Conservation (phyloP, 2,113 vertebrate genomes). For the Ceyx melanurus region DNA sequence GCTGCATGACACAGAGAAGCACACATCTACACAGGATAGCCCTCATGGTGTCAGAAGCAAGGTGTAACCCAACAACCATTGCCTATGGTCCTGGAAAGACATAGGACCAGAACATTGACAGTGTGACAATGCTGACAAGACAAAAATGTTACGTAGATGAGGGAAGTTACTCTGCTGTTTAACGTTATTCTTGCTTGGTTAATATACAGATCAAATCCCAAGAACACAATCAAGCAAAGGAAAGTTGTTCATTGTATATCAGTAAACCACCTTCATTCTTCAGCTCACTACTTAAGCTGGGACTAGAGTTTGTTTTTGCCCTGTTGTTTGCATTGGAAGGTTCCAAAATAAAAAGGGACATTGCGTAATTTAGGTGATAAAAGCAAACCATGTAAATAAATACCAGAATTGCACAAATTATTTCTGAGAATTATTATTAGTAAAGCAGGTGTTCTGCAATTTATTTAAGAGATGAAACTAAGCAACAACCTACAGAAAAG, state of each 20-base stretch:
- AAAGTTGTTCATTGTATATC: neutral
- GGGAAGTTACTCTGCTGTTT: neutral
- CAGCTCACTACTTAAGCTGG: neutral
- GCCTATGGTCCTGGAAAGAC: neutral
- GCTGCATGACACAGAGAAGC: neutral
- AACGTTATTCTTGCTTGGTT: neutral
- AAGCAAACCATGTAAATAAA: neutral
- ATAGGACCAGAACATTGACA: neutral
- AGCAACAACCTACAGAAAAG: neutral
- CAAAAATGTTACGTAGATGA: neutral
- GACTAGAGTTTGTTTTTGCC: neutral
- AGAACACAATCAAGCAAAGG: neutral
- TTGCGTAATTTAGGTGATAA: neutral
- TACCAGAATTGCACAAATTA: neutral
- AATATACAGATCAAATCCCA: neutral
- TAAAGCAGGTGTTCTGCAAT: neutral
- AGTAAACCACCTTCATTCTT: neutral
- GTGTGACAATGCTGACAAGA: neutral
- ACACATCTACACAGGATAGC: neutral
- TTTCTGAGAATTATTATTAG: constrained; percentile 15
- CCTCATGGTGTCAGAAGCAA: neutral
- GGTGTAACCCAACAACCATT: neutral
- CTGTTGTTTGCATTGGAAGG: neutral
- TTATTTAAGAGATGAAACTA: neutral
- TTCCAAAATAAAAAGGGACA: neutral